Percentiles rank a stretch among this genome's conserved stretches.
phyloP scores from a whole-genome alignment of 1,140 invertebrate species.

The Metaphire vulgaris region DNA sequence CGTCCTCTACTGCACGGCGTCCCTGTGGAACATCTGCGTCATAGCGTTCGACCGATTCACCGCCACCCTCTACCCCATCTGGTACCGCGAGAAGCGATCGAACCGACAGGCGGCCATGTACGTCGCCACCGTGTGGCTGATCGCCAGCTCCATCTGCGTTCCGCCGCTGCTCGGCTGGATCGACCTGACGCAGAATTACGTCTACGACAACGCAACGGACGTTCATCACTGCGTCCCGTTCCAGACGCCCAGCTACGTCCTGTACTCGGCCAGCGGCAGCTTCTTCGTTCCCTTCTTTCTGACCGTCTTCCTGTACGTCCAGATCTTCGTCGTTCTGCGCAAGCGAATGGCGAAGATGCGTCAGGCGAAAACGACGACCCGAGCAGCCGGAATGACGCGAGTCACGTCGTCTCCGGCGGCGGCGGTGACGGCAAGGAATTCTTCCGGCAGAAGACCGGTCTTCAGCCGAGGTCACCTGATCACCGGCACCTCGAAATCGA shows the following conservation, averaged over 20 bases:
- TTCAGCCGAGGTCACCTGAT: too few species aligned
- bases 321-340: conserved; percentile 71
- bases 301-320: conserved; percentile 93
- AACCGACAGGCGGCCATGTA: conserved; percentile 44
- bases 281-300: conserved; percentile 94
- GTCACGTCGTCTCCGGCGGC: too few species aligned
- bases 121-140: conserved; percentile 49
- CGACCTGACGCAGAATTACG: conserved; percentile 43
- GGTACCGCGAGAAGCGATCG: conserved; percentile 48
- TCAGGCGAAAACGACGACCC: too few species aligned
- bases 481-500: too few species aligned
- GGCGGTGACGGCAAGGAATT: too few species aligned
- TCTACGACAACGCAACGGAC: conserved; percentile 35
- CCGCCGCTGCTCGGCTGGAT: conserved; percentile 51
- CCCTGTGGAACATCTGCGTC: conserved; percentile 51
- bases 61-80: too few species aligned
- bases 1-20: conserved; percentile 51
- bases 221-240: conserved; percentile 49
- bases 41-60: too few species aligned
- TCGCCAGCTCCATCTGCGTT: conserved; percentile 47
- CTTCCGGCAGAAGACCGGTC: too few species aligned
- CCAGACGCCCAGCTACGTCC: conserved; percentile 72
- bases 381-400: too few species aligned
- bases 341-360: too few species aligned
- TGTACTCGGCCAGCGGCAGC: conserved; percentile 87